These are phyloP conservation scores for Crossoptilon crossoptilon DNA, from an alignment of 2,797 vertebrate species.

Conservation along the genomic window DNA sequence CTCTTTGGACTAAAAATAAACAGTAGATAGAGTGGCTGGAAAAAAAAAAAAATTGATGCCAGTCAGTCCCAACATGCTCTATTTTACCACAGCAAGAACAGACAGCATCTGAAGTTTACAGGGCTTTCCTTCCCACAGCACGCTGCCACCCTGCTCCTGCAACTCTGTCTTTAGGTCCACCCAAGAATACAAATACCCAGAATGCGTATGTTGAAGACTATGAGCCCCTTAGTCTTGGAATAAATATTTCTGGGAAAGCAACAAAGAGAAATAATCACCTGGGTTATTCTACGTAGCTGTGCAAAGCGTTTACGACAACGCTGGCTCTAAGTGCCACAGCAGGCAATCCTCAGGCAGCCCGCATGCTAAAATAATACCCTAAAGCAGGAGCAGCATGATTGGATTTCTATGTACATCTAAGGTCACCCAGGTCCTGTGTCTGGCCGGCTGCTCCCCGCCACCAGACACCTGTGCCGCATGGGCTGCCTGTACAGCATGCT, in stretches of 20 bases:
- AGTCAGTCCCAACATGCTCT: not conserved
- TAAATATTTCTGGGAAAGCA: not conserved
- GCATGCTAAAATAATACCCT: constrained; percentile 48
- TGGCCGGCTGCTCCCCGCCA: not conserved
- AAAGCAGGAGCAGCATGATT: constrained; percentile 49
- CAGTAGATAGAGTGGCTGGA: not conserved
- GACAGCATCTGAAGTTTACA: not conserved
- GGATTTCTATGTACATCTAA: constrained; percentile 45
- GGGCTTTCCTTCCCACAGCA: not conserved
- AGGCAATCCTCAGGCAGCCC: constrained; percentile 26
- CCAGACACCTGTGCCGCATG: not conserved
- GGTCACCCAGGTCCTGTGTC: not conserved
- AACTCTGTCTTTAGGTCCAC: not conserved
- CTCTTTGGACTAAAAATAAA: constrained; percentile 19
- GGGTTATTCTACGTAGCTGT: fast-evolving
- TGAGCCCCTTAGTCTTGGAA: not conserved
- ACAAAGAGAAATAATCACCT: not conserved
- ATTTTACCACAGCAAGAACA: not conserved
- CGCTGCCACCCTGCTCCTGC: not conserved
- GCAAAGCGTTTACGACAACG: not conserved
- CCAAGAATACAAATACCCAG: not conserved
- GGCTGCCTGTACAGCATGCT: not conserved
- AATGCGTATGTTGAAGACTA: fast-evolving
- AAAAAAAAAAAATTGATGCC: not conserved
- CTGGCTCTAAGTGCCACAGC: not conserved